Evolutionary conservation across 1,140 invertebrate species (phyloP).

Genomic region (Habropoda laboriosa): DNA sequence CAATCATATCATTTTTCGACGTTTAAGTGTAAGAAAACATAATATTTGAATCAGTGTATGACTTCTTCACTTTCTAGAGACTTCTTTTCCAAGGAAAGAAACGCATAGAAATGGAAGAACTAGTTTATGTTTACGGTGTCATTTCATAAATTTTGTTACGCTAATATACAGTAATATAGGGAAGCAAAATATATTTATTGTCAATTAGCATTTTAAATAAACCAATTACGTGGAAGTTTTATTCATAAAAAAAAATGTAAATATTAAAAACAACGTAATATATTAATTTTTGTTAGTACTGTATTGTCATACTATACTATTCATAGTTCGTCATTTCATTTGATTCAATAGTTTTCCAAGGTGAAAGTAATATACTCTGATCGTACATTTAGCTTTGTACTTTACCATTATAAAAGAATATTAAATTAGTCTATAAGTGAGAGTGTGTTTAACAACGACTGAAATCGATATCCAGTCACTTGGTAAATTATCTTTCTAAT

Average conservation of each 20-base stretch:
- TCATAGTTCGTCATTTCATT: slow-evolving; percentile 27
- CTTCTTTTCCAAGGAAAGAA: not conserved
- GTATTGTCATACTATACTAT: slow-evolving; percentile 16
- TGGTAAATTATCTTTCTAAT: slow-evolving; percentile 21
- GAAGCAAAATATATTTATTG: slow-evolving; percentile 25
- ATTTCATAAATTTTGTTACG: not conserved
- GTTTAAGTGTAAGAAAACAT: not conserved
- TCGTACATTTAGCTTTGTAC: slow-evolving; percentile 41
- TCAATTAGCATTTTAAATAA: slow-evolving; percentile 36
- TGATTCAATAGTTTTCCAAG: not conserved
- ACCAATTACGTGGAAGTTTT: slow-evolving; percentile 12
- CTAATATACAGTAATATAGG: slow-evolving; percentile 9
- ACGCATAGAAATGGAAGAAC: not conserved
- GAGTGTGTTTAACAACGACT: slow-evolving; percentile 10
- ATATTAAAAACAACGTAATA: slow-evolving; percentile 30
- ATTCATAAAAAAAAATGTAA: slow-evolving; percentile 21
- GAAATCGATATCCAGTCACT: slow-evolving; percentile 17
- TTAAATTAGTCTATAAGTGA: slow-evolving; percentile 41
- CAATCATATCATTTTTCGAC: not conserved
- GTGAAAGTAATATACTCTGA: slow-evolving; percentile 25
- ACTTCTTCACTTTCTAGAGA: not conserved
- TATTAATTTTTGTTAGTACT: slow-evolving; percentile 33
- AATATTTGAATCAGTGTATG: not conserved
- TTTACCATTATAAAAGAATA: slow-evolving; percentile 20
- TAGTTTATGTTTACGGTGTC: not conserved